Evolutionary conservation across 2,888 invertebrate species (phyloP), one percentile per base, ranked within the genome.

Genomic region (Oligia strigilis): DNA sequence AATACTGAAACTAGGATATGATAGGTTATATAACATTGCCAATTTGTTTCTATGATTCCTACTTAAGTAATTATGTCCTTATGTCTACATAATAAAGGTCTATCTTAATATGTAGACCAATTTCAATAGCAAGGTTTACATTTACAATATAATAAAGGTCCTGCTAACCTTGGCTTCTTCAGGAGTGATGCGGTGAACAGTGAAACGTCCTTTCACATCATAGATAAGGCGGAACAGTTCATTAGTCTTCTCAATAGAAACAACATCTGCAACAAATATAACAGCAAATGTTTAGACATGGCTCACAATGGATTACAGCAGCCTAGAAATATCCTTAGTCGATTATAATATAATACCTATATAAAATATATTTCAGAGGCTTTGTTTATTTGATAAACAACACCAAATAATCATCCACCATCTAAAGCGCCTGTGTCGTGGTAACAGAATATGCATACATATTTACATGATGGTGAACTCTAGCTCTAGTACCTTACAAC

Each of bases 211-310:
- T 97, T 99, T 99, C 67, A 99, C 99, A 96, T 99, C 99, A 96
- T 99, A 99, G 94, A 99, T 98, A 90, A 99, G 97, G 90, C 99
- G 98, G 98, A 99, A 99, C 95, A 98, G 98, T 97, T 99, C 99
- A 91, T 98, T 99, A 83, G 99, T 99, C 97, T 99, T 99, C 93
- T 99, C 99, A 97, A 99, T 99, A 81, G 99, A 98, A 88, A 99
- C 98, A 83, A 99, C 99, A 98, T 99, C 99, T 99, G 96, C 6
- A 98, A 97, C 75, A 81, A 73, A 49, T 17, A 62, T 77, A 83
- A 81, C 23, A 23, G n/a, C 49, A 58, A 64, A 43, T 23, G 29
- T 19, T 36, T 36, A n/a, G 17, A 14, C 17, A 19, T 49, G 17
- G 14, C 4, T 14, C 13, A 36, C 5, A 11, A 52, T 8, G 60